Conservation (phyloP, 2,113 vertebrate genomes). For the Circaetus gallicus region DNA sequence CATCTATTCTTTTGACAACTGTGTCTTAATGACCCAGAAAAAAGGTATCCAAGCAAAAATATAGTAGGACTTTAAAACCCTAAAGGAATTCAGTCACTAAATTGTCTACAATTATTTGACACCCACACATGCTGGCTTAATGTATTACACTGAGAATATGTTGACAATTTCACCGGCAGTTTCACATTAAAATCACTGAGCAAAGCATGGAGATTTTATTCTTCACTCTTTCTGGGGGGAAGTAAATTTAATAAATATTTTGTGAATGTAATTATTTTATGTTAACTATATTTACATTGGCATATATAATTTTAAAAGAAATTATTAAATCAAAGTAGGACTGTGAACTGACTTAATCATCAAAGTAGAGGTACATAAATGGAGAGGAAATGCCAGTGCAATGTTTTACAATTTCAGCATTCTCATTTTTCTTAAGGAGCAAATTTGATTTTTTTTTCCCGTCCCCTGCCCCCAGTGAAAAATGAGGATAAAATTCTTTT, state of each 20-base stretch:
- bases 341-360: background rate
- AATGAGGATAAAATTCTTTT: background rate
- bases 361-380: background rate
- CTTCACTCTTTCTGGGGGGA: background rate
- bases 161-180: background rate
- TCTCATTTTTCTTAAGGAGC: background rate
- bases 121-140: background rate
- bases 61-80: slow-evolving; percentile 5
- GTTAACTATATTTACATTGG: slow-evolving; percentile 9
- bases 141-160: background rate
- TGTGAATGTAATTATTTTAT: slow-evolving; percentile 3
- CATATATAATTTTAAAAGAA: background rate
- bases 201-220: background rate
- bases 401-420: background rate
- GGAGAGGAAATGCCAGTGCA: background rate
- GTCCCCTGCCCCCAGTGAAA: accelerated
- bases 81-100: slow-evolving; percentile 45
- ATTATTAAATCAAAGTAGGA: background rate
- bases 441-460: background rate
- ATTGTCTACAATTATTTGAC: slow-evolving; percentile 30
- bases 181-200: slow-evolving; percentile 40
- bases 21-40: slow-evolving; percentile 54
- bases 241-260: slow-evolving; percentile 30
- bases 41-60: slow-evolving; percentile 20
- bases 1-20: slow-evolving; percentile 49